These are phyloP conservation scores for Acanthiza pusilla DNA, from an alignment of 2,797 vertebrate genomes.

Conservation along the genomic window DNA sequence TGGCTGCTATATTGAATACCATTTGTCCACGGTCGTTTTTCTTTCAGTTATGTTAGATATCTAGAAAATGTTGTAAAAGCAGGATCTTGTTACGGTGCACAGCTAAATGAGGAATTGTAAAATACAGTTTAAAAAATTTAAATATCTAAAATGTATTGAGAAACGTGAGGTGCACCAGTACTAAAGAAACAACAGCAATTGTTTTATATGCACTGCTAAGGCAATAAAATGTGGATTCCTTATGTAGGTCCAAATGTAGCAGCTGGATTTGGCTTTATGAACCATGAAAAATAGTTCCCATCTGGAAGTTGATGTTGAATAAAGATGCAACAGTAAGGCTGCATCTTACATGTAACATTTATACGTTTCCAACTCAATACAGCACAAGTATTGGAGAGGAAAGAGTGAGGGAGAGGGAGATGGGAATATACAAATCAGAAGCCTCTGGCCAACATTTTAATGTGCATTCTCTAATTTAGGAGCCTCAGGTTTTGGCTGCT, in stretches of 20 bases:
- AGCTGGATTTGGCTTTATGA: constrained; percentile 85
- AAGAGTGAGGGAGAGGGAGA: background rate
- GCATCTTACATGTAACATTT: constrained; percentile 75
- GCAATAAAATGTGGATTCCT: constrained; percentile 81
- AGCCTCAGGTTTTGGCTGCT: background rate
- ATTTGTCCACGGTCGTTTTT: constrained; percentile 62
- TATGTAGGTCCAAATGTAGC: constrained; percentile 82
- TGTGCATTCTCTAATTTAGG: background rate
- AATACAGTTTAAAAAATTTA: constrained; percentile 64
- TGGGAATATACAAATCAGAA: constrained; percentile 37
- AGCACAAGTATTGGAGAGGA: background rate
- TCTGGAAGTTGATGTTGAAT: constrained; percentile 82
- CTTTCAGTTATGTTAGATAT: constrained; percentile 66
- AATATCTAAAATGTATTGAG: constrained; percentile 65
- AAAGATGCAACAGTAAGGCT: constrained; percentile 81
- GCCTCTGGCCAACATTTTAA: constrained; percentile 19
- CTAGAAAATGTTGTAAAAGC: constrained; percentile 66
- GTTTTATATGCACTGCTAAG: constrained; percentile 75
- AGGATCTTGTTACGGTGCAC: constrained; percentile 56
- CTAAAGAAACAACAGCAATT: constrained; percentile 77
- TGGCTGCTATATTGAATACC: constrained; percentile 45
- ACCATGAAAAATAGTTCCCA: constrained; percentile 85
- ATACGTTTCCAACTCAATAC: constrained; percentile 61
- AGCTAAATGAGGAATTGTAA: constrained; percentile 64
- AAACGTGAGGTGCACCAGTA: constrained; percentile 67